Evolutionary conservation across 2,797 vertebrate genomes (phyloP).

Genomic region (Acrossocheilus fasciatus): DNA sequence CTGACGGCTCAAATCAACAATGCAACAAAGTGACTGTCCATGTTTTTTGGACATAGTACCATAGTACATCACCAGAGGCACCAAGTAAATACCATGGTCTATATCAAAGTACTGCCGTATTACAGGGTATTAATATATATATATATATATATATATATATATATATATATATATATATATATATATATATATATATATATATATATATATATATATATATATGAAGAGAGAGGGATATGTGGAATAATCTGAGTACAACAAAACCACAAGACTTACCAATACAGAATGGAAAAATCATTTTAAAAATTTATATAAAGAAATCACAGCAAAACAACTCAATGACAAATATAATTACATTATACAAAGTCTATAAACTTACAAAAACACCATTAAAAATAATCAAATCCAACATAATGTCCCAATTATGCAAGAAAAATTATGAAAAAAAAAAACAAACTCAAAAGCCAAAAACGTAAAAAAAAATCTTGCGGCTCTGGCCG

Average conservation of each 20-base stretch:
- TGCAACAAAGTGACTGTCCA: not conserved
- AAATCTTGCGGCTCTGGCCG: not conserved
- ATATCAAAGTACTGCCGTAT: not conserved
- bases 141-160: not conserved
- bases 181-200: not conserved
- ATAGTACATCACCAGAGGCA: not conserved
- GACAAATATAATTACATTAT: not conserved
- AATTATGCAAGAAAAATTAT: too few relatives aligned
- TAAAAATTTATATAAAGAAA: not conserved
- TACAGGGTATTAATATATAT: not conserved
- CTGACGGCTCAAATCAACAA: not conserved
- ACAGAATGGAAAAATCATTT: not conserved
- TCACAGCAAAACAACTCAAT: not conserved
- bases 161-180: too few relatives aligned
- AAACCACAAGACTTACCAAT: not conserved
- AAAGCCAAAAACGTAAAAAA: not conserved
- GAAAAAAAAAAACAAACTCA: too few relatives aligned
- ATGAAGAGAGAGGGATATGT: not conserved
- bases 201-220: not conserved
- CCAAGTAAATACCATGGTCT: not conserved
- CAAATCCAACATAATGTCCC: too few relatives aligned
- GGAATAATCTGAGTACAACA: not conserved
- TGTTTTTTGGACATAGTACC: not conserved
- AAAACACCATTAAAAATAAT: too few relatives aligned
- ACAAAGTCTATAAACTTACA: conserved; percentile 4